phyloP scores from a whole-genome alignment of 1,140 invertebrate genomes.

The Coenobita brevimanus region DNA sequence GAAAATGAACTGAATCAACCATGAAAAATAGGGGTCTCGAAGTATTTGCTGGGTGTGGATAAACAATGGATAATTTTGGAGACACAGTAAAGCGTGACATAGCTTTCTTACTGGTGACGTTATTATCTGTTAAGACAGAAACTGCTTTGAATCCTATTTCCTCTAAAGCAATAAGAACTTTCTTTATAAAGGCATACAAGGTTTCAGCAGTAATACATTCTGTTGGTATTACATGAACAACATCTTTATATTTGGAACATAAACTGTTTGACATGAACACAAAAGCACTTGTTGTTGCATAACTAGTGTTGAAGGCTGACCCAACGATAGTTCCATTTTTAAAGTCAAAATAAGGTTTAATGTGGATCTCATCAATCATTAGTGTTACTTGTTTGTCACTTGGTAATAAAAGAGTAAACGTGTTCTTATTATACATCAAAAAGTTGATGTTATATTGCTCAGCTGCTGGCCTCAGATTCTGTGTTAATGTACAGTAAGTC shows the following conservation, averaged over 20 bases:
- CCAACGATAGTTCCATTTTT: constrained; percentile 67
- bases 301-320: constrained; percentile 38
- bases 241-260: too few relatives aligned
- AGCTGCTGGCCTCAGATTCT: neutral
- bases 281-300: constrained; percentile 58
- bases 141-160: constrained; percentile 12
- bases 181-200: too few relatives aligned
- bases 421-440: constrained; percentile 24
- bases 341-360: constrained; percentile 64
- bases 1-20: too few relatives aligned
- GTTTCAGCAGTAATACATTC: constrained; percentile 51
- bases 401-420: neutral
- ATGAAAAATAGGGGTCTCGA: neutral
- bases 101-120: constrained; percentile 19
- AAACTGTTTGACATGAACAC: constrained; percentile 67
- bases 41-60: neutral
- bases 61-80: constrained; percentile 16
- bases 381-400: constrained; percentile 18
- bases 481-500: neutral
- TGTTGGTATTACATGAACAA: constrained; percentile 51
- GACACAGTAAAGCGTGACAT: neutral
- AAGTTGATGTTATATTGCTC: constrained; percentile 13
- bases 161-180: too few relatives aligned
- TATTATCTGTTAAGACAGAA: constrained; percentile 29
- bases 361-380: constrained; percentile 69